These are phyloP conservation scores for Phylloscopus collybita DNA, from an alignment of 2,797 vertebrate genomes.

Conservation along the genomic window DNA sequence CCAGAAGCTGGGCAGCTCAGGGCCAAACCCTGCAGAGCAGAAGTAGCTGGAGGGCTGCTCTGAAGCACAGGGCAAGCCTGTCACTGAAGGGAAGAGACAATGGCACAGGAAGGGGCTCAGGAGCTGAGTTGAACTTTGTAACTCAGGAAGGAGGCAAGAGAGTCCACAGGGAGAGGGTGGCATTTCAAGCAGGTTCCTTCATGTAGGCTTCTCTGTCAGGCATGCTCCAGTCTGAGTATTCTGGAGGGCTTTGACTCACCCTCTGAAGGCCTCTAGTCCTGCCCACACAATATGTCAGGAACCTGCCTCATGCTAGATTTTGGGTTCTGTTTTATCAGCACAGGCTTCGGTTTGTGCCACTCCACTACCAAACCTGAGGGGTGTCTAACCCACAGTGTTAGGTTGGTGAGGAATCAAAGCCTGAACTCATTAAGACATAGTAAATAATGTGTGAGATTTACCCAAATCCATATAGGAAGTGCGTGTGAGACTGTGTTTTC, in stretches of 20 bases:
- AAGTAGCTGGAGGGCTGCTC: background rate
- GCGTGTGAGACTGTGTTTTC: background rate
- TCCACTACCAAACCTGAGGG: background rate
- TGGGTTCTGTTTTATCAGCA: background rate
- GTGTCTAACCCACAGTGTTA: background rate
- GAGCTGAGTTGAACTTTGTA: background rate
- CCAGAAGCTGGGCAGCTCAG: background rate
- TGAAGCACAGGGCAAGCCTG: background rate
- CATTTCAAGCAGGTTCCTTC: background rate
- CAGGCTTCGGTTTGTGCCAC: background rate
- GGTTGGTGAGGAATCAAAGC: background rate
- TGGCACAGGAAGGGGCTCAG: background rate
- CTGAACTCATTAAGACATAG: background rate
- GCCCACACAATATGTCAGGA: background rate
- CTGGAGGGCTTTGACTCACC: background rate
- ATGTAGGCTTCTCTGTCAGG: background rate
- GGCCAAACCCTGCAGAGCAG: background rate
- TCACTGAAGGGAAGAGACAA: background rate
- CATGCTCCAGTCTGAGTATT: background rate
- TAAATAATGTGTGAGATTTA: background rate
- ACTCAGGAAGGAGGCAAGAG: background rate
- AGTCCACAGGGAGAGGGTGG: background rate
- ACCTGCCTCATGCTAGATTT: background rate
- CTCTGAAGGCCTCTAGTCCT: background rate
- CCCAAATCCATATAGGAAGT: background rate